These are phyloP conservation scores for Fundulus diaphanus DNA, from an alignment of 2,797 vertebrate genomes.

Conservation along the genomic window DNA sequence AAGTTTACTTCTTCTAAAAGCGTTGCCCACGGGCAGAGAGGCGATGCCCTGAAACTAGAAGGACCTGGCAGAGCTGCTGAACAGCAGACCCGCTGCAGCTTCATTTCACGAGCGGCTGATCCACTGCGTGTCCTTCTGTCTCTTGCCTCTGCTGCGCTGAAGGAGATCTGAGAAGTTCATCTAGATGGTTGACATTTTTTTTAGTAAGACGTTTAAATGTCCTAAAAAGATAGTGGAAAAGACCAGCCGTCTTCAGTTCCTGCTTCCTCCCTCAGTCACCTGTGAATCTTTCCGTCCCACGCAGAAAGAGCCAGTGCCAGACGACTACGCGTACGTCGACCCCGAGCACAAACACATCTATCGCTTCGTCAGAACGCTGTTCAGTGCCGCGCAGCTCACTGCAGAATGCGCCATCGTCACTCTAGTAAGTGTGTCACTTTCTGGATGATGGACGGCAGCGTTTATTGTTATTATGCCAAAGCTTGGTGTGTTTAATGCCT, in stretches of 20 bases:
- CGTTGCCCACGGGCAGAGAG: background rate
- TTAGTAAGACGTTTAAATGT: no score
- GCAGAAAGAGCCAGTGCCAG: conserved; percentile 91
- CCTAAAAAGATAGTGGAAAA: no score
- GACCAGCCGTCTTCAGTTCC: background rate
- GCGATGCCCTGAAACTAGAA: background rate
- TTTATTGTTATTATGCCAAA: background rate
- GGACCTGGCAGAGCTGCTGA: background rate
- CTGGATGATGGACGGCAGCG: background rate
- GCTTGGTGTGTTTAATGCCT: background rate
- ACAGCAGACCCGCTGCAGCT: no score
- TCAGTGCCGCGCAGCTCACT: conserved; percentile 95
- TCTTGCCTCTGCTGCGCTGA: no score
- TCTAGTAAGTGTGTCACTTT: conserved; percentile 82
- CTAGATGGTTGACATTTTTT: no score
- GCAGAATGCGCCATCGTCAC: conserved; percentile 98
- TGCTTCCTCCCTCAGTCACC: background rate
- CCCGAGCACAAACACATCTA: conserved; percentile 97
- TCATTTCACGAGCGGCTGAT: background rate
- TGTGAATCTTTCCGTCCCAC: conserved; percentile 6
- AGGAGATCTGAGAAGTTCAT: no score
- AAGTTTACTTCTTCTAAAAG: background rate
- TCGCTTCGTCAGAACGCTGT: conserved; percentile 93
- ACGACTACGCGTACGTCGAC: conserved; percentile 88
- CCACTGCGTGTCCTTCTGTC: no score